phyloP scores from a whole-genome alignment of 2,113 vertebrate genomes.

The Mesocricetus auratus region DNA sequence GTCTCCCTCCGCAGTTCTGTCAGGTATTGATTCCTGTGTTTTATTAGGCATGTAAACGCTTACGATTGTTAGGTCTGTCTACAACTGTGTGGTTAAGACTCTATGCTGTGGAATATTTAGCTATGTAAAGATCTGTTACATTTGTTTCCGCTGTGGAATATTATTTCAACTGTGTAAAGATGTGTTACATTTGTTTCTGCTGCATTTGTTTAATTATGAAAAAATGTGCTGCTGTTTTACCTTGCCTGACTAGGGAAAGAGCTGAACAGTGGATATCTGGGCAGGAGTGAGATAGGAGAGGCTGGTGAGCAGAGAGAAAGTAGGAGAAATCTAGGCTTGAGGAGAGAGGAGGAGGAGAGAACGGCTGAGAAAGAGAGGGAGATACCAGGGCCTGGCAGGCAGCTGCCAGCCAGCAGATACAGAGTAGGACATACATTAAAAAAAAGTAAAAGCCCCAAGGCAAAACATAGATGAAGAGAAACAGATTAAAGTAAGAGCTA shows the following conservation, averaged over 20 bases:
- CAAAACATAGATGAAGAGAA: background rate
- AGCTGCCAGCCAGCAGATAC: background rate
- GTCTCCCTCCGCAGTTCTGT: background rate
- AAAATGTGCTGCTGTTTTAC: background rate
- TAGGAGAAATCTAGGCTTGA: background rate
- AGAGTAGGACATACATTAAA: background rate
- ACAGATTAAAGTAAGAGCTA: background rate
- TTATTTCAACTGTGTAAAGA: background rate
- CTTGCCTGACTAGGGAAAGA: background rate
- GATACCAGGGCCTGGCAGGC: background rate
- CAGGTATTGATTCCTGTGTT: background rate
- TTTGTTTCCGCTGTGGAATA: background rate
- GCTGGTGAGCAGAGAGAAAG: background rate
- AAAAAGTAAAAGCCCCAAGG: background rate
- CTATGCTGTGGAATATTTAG: background rate
- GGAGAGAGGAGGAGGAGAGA: background rate
- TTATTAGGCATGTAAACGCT: background rate
- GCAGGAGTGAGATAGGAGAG: background rate
- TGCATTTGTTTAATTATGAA: background rate
- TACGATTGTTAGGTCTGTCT: background rate
- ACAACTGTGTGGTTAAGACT: background rate
- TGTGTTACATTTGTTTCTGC: background rate
- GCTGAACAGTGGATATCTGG: background rate
- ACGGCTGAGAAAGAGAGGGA: background rate
- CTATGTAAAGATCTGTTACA: too few species aligned